Evolutionary conservation across 2,888 invertebrate genomes (phyloP).

Genomic region (Bellardia pandia): DNA sequence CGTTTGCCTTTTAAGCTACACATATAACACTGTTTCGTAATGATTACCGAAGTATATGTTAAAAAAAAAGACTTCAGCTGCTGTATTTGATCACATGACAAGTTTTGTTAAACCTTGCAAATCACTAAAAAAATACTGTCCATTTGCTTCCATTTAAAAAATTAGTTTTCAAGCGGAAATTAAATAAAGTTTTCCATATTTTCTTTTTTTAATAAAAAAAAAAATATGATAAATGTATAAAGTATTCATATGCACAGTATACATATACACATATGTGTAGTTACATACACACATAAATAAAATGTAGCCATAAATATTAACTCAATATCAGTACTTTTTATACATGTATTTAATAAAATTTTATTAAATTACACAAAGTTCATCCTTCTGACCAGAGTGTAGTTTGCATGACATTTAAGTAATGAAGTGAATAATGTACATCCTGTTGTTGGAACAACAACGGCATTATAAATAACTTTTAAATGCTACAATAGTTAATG

Average conservation of each 20-base stretch:
- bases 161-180: slow-evolving; percentile 1
- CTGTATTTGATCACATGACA: no score
- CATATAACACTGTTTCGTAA: no score
- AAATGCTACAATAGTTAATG: background rate
- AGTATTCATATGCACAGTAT: background rate
- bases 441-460: background rate
- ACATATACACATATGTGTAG: no score
- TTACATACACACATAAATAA: no score
- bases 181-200: slow-evolving; percentile 10
- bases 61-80: no score
- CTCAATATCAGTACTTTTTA: background rate
- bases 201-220: background rate
- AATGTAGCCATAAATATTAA: background rate
- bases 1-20: no score
- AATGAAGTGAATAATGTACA: background rate
- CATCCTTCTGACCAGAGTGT: background rate
- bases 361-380: slow-evolving; percentile 11
- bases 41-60: no score
- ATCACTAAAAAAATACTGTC: background rate
- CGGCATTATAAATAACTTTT: background rate
- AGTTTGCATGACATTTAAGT: background rate
- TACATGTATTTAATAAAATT: background rate
- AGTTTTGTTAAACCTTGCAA: no score
- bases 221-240: background rate
- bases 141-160: background rate